Conservation (phyloP, 2,113 vertebrate genomes). For the Phalacrocorax aristotelis region DNA sequence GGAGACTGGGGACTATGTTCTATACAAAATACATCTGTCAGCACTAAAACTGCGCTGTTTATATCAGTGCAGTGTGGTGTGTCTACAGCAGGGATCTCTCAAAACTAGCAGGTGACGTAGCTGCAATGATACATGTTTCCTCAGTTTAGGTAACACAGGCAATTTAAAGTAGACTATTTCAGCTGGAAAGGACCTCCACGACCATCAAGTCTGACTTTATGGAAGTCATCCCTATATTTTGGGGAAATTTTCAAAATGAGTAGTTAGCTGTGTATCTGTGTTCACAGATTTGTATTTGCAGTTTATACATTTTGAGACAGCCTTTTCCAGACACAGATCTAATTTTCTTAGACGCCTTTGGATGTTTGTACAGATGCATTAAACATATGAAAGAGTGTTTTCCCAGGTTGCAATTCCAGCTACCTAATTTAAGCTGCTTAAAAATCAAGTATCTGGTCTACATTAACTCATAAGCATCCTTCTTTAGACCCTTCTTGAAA, state of each 20-base stretch:
- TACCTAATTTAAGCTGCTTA: neutral
- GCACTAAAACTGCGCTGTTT: neutral
- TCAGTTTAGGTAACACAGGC: neutral
- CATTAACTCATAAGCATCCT: neutral
- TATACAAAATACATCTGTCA: neutral
- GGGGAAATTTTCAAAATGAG: neutral
- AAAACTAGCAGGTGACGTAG: neutral
- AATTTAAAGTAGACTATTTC: neutral
- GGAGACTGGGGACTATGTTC: accelerated
- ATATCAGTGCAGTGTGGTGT: accelerated
- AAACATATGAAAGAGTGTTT: neutral
- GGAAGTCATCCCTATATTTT: neutral
- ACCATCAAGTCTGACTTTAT: neutral
- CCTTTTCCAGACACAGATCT: neutral
- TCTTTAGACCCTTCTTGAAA: neutral
- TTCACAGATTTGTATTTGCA: neutral
- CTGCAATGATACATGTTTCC: neutral
- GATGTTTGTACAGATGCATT: neutral
- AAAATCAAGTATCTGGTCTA: neutral
- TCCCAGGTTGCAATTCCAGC: neutral
- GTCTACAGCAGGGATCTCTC: neutral
- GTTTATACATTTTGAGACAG: neutral
- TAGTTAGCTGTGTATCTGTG: neutral
- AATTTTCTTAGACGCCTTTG: neutral
- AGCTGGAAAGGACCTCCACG: neutral